phyloP scores from a whole-genome alignment of 2,113 vertebrate genomes.

The Capreolus pygargus region DNA sequence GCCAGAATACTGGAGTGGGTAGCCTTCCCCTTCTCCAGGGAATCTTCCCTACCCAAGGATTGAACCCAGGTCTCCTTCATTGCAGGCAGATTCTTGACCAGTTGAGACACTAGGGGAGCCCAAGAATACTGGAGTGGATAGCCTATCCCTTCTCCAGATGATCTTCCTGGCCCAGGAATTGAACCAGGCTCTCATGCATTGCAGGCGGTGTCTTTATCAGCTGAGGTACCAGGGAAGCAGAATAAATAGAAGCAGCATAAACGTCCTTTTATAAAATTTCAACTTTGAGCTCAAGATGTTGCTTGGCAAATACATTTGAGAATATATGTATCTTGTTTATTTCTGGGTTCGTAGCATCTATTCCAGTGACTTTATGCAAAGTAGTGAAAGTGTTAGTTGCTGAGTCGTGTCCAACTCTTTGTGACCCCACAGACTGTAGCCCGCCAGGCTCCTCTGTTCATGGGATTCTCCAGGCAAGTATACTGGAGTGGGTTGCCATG shows the following conservation, averaged over 20 bases:
- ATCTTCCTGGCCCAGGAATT: not conserved
- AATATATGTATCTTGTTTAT: constrained; percentile 36
- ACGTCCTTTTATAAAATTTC: constrained; percentile 26
- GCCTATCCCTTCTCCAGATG: not conserved
- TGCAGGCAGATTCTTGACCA: not conserved
- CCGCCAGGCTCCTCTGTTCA: not conserved
- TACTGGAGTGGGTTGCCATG: not conserved
- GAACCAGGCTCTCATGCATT: not conserved
- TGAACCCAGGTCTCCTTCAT: not conserved
- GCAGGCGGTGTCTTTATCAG: not conserved
- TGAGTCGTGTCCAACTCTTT: not conserved
- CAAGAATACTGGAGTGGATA: not conserved
- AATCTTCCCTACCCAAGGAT: not conserved
- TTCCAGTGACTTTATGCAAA: not conserved
- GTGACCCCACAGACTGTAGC: not conserved
- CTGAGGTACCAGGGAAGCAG: not conserved
- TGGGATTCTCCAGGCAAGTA: not conserved
- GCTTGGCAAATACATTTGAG: constrained; percentile 38
- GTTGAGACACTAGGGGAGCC: not conserved
- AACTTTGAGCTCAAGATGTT: constrained; percentile 55
- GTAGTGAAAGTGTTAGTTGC: not conserved
- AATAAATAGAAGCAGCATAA: constrained; percentile 34
- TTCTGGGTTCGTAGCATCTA: constrained; percentile 1
- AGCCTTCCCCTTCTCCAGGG: not conserved
- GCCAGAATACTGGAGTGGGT: not conserved